A percentile compares a stretch with the other conserved stretches of the same genome.
Conservation (phyloP, 1,140 invertebrate genomes). For the Zaprionus ghesquierei region DNA sequence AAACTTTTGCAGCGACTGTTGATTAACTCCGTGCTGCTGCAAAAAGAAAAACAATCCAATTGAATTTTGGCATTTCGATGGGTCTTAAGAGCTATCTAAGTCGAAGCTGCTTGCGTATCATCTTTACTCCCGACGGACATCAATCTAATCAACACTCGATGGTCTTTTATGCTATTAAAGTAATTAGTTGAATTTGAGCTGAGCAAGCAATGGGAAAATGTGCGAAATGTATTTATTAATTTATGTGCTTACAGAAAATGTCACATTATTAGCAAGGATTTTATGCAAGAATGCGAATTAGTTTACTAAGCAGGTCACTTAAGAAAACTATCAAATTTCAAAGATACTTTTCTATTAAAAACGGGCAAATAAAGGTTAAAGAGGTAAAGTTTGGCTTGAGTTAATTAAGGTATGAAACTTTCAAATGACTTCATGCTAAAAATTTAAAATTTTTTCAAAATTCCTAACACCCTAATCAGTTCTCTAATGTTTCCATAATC, state of each 20-base stretch:
- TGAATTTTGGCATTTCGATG: not conserved
- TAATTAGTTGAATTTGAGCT: not conserved
- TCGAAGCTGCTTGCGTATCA: not conserved
- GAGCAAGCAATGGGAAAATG: not conserved
- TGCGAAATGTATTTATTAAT: conserved; percentile 10
- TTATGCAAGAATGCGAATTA: not conserved
- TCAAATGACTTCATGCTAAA: no score
- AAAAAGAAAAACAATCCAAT: conserved; percentile 38
- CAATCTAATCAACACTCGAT: not conserved
- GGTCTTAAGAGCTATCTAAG: no score
- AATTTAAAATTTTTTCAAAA: no score
- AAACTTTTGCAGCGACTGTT: conserved; percentile 83
- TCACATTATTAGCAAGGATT: not conserved
- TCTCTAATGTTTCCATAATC: not conserved
- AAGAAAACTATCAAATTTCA: not conserved
- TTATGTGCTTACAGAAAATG: not conserved
- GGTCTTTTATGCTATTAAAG: not conserved
- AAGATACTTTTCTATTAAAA: not conserved
- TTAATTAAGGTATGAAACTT: no score
- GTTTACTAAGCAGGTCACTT: not conserved
- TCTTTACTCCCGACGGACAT: not conserved
- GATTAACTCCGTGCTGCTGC: conserved; percentile 78
- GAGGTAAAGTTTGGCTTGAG: no score
- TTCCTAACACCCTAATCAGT: not conserved
- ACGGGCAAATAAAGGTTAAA: no score